Percentiles rank a stretch among this genome's conserved stretches.
These are phyloP conservation scores for Sarotherodon lohbergeri DNA, from an alignment of 2,113 vertebrate genomes.

Conservation along the genomic window DNA sequence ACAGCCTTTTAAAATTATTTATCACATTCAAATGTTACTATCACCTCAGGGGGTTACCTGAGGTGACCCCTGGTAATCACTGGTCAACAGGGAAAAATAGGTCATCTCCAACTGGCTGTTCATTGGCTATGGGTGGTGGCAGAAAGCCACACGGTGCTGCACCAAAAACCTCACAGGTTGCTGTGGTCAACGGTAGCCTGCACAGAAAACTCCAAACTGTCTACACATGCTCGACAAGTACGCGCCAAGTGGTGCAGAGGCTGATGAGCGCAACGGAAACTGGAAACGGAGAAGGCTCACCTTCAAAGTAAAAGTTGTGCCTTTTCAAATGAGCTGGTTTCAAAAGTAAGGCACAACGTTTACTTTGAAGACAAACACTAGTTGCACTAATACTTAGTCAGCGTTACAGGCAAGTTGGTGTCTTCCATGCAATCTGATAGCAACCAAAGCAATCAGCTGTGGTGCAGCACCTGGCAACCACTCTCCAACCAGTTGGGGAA, in stretches of 20 bases:
- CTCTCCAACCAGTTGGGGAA: background rate
- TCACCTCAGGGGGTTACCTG: background rate
- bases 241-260: background rate
- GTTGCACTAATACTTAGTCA: background rate
- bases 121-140: background rate
- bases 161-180: background rate
- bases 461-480: background rate
- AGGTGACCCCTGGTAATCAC: rapidly evolving
- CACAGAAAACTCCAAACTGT: background rate
- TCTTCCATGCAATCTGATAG: background rate
- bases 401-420: background rate
- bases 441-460: background rate
- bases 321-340: background rate
- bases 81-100: background rate
- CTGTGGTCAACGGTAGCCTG: background rate
- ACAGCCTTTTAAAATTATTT: background rate
- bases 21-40: background rate
- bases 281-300: background rate
- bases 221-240: background rate
- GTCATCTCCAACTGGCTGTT: background rate
- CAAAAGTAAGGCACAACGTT: background rate
- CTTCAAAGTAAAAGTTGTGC: background rate
- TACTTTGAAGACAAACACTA: background rate
- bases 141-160: background rate
- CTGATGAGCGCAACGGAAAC: background rate